Evolutionary conservation across 1,140 invertebrate genomes (phyloP), one percentile per base, ranked within the genome.

Genomic region (Halictus rubicundus): DNA sequence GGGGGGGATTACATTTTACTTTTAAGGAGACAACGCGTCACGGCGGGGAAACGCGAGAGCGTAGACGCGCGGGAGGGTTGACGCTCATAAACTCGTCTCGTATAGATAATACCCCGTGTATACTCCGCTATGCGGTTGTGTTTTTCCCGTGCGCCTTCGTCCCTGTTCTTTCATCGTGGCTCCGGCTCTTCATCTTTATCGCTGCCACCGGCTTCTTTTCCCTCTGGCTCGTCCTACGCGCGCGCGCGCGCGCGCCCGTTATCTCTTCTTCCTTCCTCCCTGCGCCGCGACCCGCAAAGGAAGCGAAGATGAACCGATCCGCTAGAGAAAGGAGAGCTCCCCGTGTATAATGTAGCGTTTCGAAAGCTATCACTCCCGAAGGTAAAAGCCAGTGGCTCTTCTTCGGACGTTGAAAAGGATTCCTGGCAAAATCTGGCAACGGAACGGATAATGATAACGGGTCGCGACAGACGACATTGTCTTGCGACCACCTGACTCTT

Each of bases 291-390:
- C 61, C 21, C 42, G 39, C 72, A 61, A 66, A 60, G 27, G 54
- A 68, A 71, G 71, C 61, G 68, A 80, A 76, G 72, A 80, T 32
- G 72, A 68, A 66, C 70, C n/a, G 65, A 68, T n/a, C 54, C 21
- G 63, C 66, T 46, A 42, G 65, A 59, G 72, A 80, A 76, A 69
- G 46, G 54, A 76, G 78, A 76, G 78, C 61, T 76, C 46, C 78
- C 25, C 39, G 64, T 74, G 71, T 79, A 79, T 73, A 79, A 73
- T 79, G 78, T 80, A 74, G 61, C 78, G 72, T 80, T 80, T 76
- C 72, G 70, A 76, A 80, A 80, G 78, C 78, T 69, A 80, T 76
- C 71, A 74, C 78, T 73, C 39, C 52, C 52, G 16, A 68, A 52
- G 52, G 59, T 68, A 52, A 64, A 64, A 72, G 49, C 60, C 74